Percentiles rank a stretch among this genome's conserved stretches.
These are phyloP conservation scores for Carpatolechia fugitivella DNA, from an alignment of 2,888 invertebrate species.

Conservation along the genomic window DNA sequence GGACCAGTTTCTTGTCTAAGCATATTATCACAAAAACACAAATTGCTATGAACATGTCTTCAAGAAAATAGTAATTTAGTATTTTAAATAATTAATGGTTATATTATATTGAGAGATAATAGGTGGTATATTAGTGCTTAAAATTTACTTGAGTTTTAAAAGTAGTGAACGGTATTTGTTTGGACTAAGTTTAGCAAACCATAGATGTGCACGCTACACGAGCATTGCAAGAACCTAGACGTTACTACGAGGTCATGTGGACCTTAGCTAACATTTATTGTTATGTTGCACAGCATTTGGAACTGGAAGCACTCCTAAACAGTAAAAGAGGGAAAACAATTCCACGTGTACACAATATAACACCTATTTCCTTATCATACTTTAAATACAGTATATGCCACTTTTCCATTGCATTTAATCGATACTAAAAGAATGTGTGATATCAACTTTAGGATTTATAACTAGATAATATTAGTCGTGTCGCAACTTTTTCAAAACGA, in stretches of 20 bases:
- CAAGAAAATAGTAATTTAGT: not conserved
- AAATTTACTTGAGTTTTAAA: conserved; percentile 2
- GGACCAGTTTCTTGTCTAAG: conserved; percentile 36
- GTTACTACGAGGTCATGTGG: conserved; percentile 7
- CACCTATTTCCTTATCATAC: conserved; percentile 43
- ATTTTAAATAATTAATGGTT: not conserved
- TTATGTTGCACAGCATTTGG: conserved; percentile 42
- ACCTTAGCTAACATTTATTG: conserved; percentile 32
- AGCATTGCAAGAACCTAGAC: conserved; percentile 20
- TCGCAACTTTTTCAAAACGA: conserved; percentile 1
- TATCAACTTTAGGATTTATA: not conserved
- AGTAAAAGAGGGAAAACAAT: conserved; percentile 1
- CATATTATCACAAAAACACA: conserved; percentile 40
- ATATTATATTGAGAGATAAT: conserved; percentile 28
- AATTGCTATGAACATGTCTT: conserved; percentile 15
- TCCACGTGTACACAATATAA: conserved; percentile 43
- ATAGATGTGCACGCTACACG: conserved; percentile 22
- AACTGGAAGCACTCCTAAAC: conserved; percentile 36
- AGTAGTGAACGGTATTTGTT: not conserved
- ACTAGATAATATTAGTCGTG: conserved; percentile 1
- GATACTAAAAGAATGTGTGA: not conserved
- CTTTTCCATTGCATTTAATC: not conserved
- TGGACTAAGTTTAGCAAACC: conserved; percentile 24
- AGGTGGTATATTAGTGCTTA: conserved; percentile 42
- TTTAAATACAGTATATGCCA: not conserved